Base-by-base conservation (phyloP, 2,888 invertebrate genomes). In the Pterostichus madidus region DNA sequence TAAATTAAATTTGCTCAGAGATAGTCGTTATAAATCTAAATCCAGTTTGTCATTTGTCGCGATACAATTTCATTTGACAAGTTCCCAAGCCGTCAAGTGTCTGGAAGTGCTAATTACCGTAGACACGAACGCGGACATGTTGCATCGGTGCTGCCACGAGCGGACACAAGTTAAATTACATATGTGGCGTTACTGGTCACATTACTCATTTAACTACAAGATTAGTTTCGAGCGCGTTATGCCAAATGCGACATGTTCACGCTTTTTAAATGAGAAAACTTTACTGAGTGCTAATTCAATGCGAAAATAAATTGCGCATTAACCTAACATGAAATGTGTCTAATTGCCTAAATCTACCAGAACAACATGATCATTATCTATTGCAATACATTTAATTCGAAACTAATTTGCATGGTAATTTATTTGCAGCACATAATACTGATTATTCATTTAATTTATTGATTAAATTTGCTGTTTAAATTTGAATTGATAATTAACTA, bases 191-290 rank as follows among this genome's bases (percentile, higher is more conserved):
- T 71, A 15, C 44, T 44, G 44, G 44, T 15, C 68, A 44, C 68
- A 71, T 71, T 71, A 71, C n/a, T 71, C 68, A 71, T 71, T 71
- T 44, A 71, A 44, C 68, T 71, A 71, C 44, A 44, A 71, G 68
- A 71, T 71, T 71, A 71, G 68, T 44, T 71, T 13, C 7, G 15
- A 71, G 15, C 68, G 68, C 68, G 44, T 64, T 64, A 64, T 64
- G 35, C 64, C 35, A 24, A 71, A 71, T 71, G 64, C 35, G 64
- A 68, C 35, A 68, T 68, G 44, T 71, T 71, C 68, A 17, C 68
- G 64, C 64, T 64, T 64, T 64, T 64, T 35, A 71, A 71, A 71
- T 46, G 68, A 71, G 68, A 71, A 71, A 71, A 71, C 68, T 71
- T 71, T 39, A 8, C 32, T 32, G 0, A 52, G 13, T 52, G 35